A percentile compares a stretch with the other conserved stretches of the same genome.
Evolutionary conservation across 2,888 invertebrate genomes (phyloP).

Genomic region (Troglohyphantes excavatus): DNA sequence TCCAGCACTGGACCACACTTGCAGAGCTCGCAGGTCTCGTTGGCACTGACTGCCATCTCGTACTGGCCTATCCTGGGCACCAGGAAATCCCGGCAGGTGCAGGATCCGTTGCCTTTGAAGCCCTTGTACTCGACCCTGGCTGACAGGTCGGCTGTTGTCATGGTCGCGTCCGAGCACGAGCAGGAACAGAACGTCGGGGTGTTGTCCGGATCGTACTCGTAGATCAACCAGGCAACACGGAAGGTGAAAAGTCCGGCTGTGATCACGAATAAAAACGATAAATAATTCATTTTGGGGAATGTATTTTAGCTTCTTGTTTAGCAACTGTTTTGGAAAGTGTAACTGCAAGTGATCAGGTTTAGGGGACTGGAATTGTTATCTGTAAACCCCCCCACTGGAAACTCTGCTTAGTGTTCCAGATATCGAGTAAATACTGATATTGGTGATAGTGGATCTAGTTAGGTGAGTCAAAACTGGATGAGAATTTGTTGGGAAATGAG

Average conservation of each 20-base stretch:
- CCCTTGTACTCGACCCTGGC: constrained; percentile 35
- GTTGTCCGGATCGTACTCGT: neutral
- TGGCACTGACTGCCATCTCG: neutral
- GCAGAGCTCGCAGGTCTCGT: neutral
- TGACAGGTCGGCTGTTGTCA: neutral
- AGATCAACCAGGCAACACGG: neutral
- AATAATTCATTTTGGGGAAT: neutral
- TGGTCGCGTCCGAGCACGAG: constrained; percentile 5
- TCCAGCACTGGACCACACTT: neutral
- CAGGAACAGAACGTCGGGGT: constrained; percentile 1
- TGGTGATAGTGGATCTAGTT: neutral
- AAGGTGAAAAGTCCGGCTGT: neutral
- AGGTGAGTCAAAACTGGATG: constrained; percentile 6
- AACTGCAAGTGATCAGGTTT: neutral
- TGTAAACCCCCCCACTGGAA: neutral
- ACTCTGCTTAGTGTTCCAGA: neutral
- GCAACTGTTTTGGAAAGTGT: neutral
- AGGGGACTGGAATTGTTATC: neutral
- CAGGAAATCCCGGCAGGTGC: constrained; percentile 38
- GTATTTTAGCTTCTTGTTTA: neutral
- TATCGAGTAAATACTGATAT: neutral
- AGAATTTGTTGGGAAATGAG: neutral
- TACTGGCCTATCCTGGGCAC: constrained; percentile 8
- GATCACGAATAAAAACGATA: neutral
- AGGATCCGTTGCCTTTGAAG: neutral